These are phyloP conservation scores for Eucidaris tribuloides DNA, from an alignment of 35 echinoderm and acorn worm genomes.

Conservation along the genomic window DNA sequence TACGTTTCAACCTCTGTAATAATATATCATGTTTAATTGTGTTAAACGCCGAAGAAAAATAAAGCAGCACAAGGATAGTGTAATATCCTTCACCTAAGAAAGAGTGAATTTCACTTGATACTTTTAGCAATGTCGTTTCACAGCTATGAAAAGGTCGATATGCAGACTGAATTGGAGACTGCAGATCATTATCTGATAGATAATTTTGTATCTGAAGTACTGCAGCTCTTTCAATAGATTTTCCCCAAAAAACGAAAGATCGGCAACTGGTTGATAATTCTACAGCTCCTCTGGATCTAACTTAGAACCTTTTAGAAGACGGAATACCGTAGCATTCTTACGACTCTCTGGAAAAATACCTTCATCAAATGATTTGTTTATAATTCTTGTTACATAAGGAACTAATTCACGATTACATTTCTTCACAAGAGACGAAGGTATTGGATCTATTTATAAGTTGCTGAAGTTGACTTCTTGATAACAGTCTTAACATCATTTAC, in stretches of 20 bases:
- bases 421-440: neutral
- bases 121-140: no score
- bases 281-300: neutral
- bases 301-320: neutral
- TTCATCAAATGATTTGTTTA: constrained; percentile 20
- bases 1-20: neutral
- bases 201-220: constrained; percentile 2
- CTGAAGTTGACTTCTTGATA: constrained; percentile 23
- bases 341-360: no score
- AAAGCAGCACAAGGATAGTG: neutral
- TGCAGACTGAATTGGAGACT: no score
- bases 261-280: neutral
- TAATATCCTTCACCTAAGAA: neutral
- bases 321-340: neutral
- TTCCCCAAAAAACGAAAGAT: no score
- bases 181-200: neutral
- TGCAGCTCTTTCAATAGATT: no score
- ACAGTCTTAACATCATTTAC: constrained; percentile 6
- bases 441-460: neutral
- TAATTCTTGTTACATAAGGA: constrained; percentile 25
- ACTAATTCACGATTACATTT: constrained; percentile 7
- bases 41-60: neutral
- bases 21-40: neutral
- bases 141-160: no score
- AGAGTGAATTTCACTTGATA: neutral